Base-by-base conservation (phyloP, 2,113 vertebrate genomes). In the Atlantisia rogersi region DNA sequence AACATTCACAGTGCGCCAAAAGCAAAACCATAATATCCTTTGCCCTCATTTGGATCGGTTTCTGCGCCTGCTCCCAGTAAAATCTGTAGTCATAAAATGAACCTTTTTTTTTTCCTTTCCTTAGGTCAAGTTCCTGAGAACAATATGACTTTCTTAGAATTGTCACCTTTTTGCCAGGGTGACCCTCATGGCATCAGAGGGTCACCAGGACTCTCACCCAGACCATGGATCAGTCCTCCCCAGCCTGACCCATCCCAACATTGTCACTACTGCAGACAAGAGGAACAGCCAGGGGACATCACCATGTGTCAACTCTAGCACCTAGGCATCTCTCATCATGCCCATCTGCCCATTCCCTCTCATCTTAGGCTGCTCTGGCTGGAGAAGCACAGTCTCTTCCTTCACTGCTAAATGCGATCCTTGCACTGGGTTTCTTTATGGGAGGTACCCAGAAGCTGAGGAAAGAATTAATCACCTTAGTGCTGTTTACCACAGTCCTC, bases 141-240 rank as follows among this genome's bases (percentile, higher is more conserved):
- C 5, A 60, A 17, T 5, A 28, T 10, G 3, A 63, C 59, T 65
- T 88, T 62, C 19, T 26, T 32, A 40, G 40, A 62, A 92, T 7
- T 65, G 21, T 24, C n/a, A 31, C 5, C 7, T 80, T 82, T 86
- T 77, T 16, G 6, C 19, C 31, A 55, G 26, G 6, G 10, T 53
- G 50, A 53, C 10, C 7, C 42, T 56, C 8, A 15, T 12, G 13
- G 21, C 29, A 76, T 8, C 24, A 48, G 2, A 2, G 14, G 4
- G 4, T 32, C 8, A 52, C 58, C 25, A 52, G 12, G 8, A 5
- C 6, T 6, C 35, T 11, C 60, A 0, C 6, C 8, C 18, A 22
- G 26, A 3, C 9, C 6, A 10, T 1, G 6, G 9, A 1, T 35
- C 22, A 17, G 12, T n/a, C 13, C 16, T 68, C 20, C 3, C 2